Evolutionary conservation across 2,888 invertebrate species (phyloP).

Genomic region (Clusia tigrina): DNA sequence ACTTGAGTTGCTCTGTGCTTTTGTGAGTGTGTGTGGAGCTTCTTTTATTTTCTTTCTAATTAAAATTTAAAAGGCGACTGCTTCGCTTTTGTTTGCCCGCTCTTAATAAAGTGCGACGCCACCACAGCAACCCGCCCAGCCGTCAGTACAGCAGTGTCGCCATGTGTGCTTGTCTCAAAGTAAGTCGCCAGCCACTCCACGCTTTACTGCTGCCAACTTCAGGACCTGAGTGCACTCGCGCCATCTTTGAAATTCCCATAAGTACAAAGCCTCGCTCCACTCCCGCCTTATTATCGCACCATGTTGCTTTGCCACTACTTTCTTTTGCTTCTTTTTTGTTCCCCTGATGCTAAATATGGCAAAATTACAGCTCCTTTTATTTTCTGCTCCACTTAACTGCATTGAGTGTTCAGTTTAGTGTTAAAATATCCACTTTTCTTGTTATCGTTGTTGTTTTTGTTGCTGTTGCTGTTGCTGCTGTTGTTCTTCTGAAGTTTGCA

Average conservation of each 20-base stretch:
- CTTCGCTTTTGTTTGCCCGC: neutral
- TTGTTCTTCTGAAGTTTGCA: neutral
- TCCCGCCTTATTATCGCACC: neutral
- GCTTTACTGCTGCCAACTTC: neutral
- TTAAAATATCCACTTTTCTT: constrained; percentile 44
- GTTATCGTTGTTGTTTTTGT: constrained; percentile 12
- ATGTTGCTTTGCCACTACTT: neutral
- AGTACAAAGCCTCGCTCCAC: neutral
- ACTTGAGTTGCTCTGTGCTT: neutral
- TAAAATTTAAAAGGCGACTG: neutral
- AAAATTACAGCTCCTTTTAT: constrained; percentile 19
- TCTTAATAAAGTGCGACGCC: neutral
- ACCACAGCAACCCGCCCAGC: neutral
- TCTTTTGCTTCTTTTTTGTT: constrained; percentile 1
- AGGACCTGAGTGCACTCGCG: neutral
- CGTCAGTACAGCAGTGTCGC: neutral
- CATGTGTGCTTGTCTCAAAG: neutral
- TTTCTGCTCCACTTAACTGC: constrained; percentile 49
- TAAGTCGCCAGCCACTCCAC: neutral
- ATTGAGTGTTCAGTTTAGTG: constrained; percentile 50
- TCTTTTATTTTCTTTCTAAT: constrained; percentile 8
- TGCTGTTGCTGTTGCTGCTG: constrained; percentile 4
- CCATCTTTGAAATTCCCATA: neutral
- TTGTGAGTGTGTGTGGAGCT: neutral
- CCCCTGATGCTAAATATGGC: neutral